A percentile compares a stretch with the other conserved stretches of the same genome.
Conservation (phyloP, 2,797 vertebrate genomes). For the Myotis myotis region DNA sequence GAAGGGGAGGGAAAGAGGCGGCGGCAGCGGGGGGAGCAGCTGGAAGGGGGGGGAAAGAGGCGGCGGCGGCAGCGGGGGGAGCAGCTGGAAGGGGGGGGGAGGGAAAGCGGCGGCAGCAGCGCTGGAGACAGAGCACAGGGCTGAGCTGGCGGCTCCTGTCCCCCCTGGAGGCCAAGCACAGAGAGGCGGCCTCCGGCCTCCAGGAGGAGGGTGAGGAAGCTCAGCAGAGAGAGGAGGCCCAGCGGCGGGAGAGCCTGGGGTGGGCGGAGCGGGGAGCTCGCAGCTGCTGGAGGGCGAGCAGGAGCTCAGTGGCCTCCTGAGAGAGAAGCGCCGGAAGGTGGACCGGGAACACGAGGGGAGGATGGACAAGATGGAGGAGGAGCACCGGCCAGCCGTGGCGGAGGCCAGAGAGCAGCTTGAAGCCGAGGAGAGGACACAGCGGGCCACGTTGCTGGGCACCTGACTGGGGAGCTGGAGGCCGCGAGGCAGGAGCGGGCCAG, state of each 20-base stretch:
- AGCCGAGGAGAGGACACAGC: conserved; percentile 89
- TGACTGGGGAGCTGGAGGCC: conserved; percentile 83
- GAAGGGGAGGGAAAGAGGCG: conserved; percentile 80
- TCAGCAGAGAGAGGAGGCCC: conserved; percentile 78
- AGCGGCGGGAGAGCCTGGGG: conserved; percentile 80
- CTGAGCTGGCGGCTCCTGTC: conserved; percentile 76
- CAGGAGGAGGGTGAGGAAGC: conserved; percentile 74
- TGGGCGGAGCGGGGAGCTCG: conserved; percentile 80
- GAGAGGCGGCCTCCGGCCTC: conserved; percentile 76
- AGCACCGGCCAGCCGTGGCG: conserved; percentile 86
- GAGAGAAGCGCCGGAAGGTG: conserved; percentile 89
- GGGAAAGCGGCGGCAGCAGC: conserved; percentile 69
- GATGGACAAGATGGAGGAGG: conserved; percentile 88
- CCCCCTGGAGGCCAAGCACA: conserved; percentile 76
- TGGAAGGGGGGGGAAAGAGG: conserved; percentile 77
- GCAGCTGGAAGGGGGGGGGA: no score
- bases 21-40: conserved; percentile 80
- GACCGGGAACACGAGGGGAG: conserved; percentile 89
- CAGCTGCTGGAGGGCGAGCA: conserved; percentile 85
- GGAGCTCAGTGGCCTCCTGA: conserved; percentile 90
- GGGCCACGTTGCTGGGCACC: conserved; percentile 81
- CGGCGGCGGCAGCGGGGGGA: no score
- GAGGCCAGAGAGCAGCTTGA: conserved; percentile 84
- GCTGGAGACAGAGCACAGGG: conserved; percentile 76
- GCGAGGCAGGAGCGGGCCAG: conserved; percentile 83